Conservation (phyloP, 2,797 vertebrate species). For the Thaleichthys pacificus region DNA sequence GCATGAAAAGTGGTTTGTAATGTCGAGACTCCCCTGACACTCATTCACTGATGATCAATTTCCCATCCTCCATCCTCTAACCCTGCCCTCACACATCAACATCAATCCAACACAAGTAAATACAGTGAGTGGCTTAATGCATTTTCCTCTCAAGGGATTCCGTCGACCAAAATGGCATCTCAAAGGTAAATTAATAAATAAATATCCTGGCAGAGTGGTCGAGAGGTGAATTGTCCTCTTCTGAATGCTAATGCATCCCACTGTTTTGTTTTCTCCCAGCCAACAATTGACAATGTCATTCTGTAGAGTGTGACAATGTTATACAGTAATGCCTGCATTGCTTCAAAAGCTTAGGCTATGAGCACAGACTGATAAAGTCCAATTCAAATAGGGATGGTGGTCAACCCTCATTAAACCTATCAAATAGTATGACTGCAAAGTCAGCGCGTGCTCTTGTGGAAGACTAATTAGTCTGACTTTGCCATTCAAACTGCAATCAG, state of each 20-base stretch:
- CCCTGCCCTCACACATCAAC: conserved; percentile 66
- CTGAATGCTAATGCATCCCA: conserved; percentile 32
- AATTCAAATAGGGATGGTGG: conserved; percentile 30
- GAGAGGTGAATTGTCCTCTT: conserved; percentile 41
- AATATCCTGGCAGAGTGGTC: conserved; percentile 49
- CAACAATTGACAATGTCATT: conserved; percentile 36
- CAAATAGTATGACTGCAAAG: conserved; percentile 51
- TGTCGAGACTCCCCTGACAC: conserved; percentile 69
- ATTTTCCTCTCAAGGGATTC: conserved; percentile 64
- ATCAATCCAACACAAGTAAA: conserved; percentile 70
- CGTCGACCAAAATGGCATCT: conserved; percentile 53
- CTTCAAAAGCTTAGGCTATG: conserved; percentile 11
- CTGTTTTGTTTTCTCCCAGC: conserved; percentile 25
- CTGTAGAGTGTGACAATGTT: not conserved
- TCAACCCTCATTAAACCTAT: conserved; percentile 41
- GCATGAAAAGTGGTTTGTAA: conserved; percentile 69
- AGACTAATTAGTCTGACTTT: conserved; percentile 60
- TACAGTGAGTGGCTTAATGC: conserved; percentile 74
- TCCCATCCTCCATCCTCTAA: conserved; percentile 59
- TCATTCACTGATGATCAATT: conserved; percentile 74
- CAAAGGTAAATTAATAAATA: conserved; percentile 47
- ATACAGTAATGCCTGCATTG: not conserved
- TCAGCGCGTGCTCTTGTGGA: conserved; percentile 46
- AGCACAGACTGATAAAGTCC: conserved; percentile 21
- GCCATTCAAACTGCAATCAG: conserved; percentile 65